Evolutionary conservation across 2,113 vertebrate genomes (phyloP).

Genomic region (Macaca mulatta): DNA sequence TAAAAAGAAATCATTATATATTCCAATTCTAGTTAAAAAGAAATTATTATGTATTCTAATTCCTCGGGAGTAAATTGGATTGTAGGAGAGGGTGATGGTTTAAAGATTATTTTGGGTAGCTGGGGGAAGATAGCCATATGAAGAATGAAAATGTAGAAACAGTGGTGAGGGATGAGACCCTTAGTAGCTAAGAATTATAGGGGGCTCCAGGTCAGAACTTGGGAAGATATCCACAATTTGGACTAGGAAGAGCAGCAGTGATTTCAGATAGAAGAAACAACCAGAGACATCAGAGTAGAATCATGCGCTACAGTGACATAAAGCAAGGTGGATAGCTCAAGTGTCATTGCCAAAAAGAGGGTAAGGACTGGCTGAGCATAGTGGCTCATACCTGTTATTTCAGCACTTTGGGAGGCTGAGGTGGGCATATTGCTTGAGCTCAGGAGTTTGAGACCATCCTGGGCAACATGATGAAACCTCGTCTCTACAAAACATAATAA

Average conservation of each 20-base stretch:
- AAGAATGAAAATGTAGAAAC: constrained; percentile 28
- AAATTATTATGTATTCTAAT: constrained; percentile 11
- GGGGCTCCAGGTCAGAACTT: neutral
- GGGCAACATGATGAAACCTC: too few species aligned
- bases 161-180: neutral
- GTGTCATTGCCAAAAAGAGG: constrained; percentile 11
- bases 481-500: too few species aligned
- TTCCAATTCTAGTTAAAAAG: constrained; percentile 29
- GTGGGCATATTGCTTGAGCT: too few species aligned
- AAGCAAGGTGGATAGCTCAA: neutral
- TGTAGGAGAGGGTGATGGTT: constrained; percentile 21
- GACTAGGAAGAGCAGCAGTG: neutral
- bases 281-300: neutral
- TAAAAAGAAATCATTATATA: constrained; percentile 27
- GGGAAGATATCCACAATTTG: neutral
- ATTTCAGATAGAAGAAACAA: neutral
- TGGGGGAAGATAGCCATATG: neutral
- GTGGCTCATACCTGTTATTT: too few species aligned
- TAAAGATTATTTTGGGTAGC: constrained; percentile 35
- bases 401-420: too few species aligned
- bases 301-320: neutral
- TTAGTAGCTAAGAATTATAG: neutral
- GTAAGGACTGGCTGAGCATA: neutral
- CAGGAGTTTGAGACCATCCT: too few species aligned
- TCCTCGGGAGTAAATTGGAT: constrained; percentile 41